Evolutionary conservation across 2,797 vertebrate species (phyloP).

Genomic region (Nothura maculosa): DNA sequence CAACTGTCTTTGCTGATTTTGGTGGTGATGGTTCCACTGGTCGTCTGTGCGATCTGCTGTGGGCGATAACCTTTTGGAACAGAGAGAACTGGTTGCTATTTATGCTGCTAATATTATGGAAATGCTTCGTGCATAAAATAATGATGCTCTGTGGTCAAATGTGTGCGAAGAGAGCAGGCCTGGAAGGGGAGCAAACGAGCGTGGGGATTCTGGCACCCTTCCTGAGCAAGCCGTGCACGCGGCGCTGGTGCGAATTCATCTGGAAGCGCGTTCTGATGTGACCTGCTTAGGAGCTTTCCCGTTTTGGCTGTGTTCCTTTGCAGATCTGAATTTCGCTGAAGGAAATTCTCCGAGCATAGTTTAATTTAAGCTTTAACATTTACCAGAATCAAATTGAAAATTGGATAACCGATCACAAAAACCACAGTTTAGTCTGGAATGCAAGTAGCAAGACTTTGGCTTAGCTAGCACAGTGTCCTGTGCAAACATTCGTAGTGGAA

Average conservation of each 20-base stretch:
- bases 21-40: background rate
- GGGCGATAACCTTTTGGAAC: background rate
- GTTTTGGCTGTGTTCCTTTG: background rate
- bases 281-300: background rate
- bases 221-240: background rate
- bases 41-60: fast-evolving
- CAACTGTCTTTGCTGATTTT: background rate
- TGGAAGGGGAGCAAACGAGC: background rate
- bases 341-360: background rate
- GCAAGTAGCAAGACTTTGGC: constrained; percentile 3
- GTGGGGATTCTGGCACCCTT: background rate
- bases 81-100: background rate
- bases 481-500: constrained; percentile 29
- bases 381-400: background rate
- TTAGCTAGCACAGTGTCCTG: background rate
- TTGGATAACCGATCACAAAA: background rate
- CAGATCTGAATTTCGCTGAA: background rate
- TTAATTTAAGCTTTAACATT: constrained; percentile 19
- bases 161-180: background rate
- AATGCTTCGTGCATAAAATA: background rate
- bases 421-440: background rate
- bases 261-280: background rate
- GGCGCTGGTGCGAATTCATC: background rate
- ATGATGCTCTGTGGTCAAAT: background rate
- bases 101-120: background rate